Evolutionary conservation across 2,113 vertebrate genomes (phyloP), one percentile per base, ranked within the genome.

Genomic region (Syrrhaptes paradoxus): DNA sequence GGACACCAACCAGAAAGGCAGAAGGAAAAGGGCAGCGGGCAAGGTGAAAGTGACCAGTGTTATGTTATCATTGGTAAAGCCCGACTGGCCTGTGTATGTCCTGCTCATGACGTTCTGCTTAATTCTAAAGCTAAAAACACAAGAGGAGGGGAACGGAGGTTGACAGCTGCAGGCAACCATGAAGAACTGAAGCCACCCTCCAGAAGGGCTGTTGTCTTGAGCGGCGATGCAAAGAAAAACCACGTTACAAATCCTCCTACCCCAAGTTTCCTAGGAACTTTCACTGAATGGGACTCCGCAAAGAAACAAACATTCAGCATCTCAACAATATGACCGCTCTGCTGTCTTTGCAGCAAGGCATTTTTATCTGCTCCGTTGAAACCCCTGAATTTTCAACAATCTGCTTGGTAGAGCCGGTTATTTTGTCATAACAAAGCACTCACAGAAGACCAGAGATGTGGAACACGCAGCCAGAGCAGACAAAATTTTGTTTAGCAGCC

Each of bases 61-160:
- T 78, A 46, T 5, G 18, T 24, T 65, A 86, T 43, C 28, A 43
- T 22, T 45, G 18, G 25, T 32, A 73, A 70, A 70, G 36, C 22
- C 63, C 6, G 0, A 10, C 31, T 49, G 41, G 22, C 14, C 76
- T 73, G 25, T 10, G 26, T 29, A 46, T 0, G 6, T 46, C 31
- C 46, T 77, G 46, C 55, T 38, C 25, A 26, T 70, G n/a, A 88
- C 12, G 15, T n/a, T 82, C 41, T 29, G 10, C 46, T 84, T 71
- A 41, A 58, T 79, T 96, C 63, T 68, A 66, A 70, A 88, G 75
- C 13, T 74, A 54, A 82, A 83, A 21, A 38, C 16, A 17, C 7
- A 29, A 59, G 10, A 92, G 41, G 49, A 82, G 25, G 29, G 13
- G 13, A 74, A 46, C 32, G 19, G n/a, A 89, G 11, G 17, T 9